phyloP scores from a whole-genome alignment of 2,888 invertebrate species.

The Apeira syringaria region DNA sequence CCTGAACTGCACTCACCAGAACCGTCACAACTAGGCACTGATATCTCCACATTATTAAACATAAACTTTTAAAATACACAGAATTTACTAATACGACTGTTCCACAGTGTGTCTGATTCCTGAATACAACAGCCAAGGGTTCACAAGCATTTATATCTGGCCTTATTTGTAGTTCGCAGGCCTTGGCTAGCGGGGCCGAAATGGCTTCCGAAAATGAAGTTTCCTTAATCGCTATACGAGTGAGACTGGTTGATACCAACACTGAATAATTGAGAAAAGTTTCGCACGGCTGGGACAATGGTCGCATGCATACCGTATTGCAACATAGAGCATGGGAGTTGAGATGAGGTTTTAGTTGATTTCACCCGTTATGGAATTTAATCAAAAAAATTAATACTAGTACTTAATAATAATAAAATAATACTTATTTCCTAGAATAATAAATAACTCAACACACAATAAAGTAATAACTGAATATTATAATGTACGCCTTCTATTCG shows the following conservation, averaged over 20 bases:
- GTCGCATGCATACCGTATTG: conserved; percentile 57
- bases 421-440: too few relatives aligned
- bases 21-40: conserved; percentile 53
- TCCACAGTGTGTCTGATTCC: conserved; percentile 50
- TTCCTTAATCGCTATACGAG: conserved; percentile 49
- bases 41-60: conserved; percentile 49
- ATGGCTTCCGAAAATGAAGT: conserved; percentile 71
- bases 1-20: conserved; percentile 48
- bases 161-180: conserved; percentile 65
- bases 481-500: too few relatives aligned
- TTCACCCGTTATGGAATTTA: conserved; percentile 16
- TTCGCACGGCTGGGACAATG: conserved; percentile 73
- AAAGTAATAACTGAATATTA: too few relatives aligned
- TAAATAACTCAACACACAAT: too few relatives aligned
- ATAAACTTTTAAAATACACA: neutral
- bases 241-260: conserved; percentile 32
- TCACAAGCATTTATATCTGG: conserved; percentile 77
- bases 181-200: conserved; percentile 58
- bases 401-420: too few relatives aligned
- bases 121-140: conserved; percentile 67
- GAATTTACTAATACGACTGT: conserved; percentile 44
- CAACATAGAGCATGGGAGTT: conserved; percentile 36
- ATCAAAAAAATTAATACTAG: too few relatives aligned
- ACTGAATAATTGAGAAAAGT: conserved; percentile 68
- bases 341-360: conserved; percentile 19